phyloP scores from a whole-genome alignment of 2,113 vertebrate species.

The Bufo bufo region DNA sequence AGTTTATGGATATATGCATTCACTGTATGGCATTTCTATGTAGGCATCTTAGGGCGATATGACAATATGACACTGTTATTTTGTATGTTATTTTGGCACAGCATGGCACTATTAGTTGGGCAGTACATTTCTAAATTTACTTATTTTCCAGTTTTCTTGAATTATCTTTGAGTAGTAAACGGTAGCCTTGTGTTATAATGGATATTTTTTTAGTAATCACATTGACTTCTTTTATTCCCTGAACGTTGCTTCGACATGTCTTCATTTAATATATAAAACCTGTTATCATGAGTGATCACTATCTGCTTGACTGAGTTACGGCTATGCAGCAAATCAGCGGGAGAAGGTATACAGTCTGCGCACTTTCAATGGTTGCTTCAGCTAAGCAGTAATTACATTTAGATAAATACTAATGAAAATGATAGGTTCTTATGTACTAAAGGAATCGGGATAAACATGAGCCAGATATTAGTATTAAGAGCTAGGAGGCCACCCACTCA shows the following conservation, averaged over 20 bases:
- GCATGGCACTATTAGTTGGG: no score
- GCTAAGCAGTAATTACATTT: slow-evolving; percentile 43
- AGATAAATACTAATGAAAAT: slow-evolving; percentile 54
- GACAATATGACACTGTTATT: no score
- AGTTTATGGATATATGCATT: no score
- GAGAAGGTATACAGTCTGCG: background rate
- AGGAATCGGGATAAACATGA: slow-evolving; percentile 39
- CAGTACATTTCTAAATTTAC: background rate
- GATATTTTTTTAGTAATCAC: background rate
- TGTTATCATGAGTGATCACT: slow-evolving; percentile 41
- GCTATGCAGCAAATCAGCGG: slow-evolving; percentile 31
- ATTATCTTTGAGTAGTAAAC: background rate
- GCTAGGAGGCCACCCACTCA: slow-evolving; percentile 44
- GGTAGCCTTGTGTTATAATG: background rate
- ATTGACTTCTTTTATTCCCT: slow-evolving; percentile 9
- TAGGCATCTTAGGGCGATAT: no score
- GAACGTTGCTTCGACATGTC: background rate
- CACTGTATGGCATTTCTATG: no score
- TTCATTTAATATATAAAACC: slow-evolving; percentile 16
- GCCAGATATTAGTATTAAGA: slow-evolving; percentile 33
- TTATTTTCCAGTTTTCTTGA: background rate
- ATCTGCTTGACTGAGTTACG: slow-evolving; percentile 19
- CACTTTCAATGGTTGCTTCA: slow-evolving; percentile 14
- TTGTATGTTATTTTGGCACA: no score
- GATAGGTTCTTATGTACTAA: slow-evolving; percentile 20